Evolutionary conservation across 2,113 vertebrate genomes (phyloP), one percentile per base, ranked within the genome.

Genomic region (Gorsachius goisagi): DNA sequence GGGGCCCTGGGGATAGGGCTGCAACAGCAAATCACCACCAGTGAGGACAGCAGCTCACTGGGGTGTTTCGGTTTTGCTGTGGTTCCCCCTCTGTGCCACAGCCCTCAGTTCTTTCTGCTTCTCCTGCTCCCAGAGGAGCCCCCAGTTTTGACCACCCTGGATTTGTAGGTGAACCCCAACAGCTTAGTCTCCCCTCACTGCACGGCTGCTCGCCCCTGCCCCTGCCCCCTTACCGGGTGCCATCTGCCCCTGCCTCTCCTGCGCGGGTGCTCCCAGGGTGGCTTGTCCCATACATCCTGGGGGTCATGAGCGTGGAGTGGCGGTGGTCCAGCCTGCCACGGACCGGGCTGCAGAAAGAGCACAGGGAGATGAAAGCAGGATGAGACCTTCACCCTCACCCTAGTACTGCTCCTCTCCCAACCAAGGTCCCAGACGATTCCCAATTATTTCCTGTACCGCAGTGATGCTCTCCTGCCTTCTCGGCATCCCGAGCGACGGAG

Each of bases 291-390:
- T 27, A 0, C 0, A 3, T 45, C 20, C 41, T 3, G 17, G 4
- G 53, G 49, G 8, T 12, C 5, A 0, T 0, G 15, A 15, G 4
- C 8, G 0, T 0, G 13, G 13, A 8, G 6, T 0, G 5, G 53
- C 2, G 2, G 3, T 0, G 27, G 33, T 17, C 53, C 12, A 5
- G 18, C 15, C 56, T 18, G 24, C 64, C 68, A 6, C 0, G 32
- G 60, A 5, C 9, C 1, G 0, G 19, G 74, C 94, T 97, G 92
- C 0, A 1, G 58, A 62, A 86, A 63, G 19, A 33, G 11, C 33
- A 84, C 28, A 63, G 53, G 15, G 41, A 80, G 30, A 32, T 0
- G 12, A 13, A 59, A 81, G 37, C 59, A 17, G 59, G 60, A 6
- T 63, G 45, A 84, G 47, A 52, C 9, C 37, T n/a, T 68, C 69